Conservation (phyloP, 2,797 vertebrate genomes). For the Enteromius trimaculatus region DNA sequence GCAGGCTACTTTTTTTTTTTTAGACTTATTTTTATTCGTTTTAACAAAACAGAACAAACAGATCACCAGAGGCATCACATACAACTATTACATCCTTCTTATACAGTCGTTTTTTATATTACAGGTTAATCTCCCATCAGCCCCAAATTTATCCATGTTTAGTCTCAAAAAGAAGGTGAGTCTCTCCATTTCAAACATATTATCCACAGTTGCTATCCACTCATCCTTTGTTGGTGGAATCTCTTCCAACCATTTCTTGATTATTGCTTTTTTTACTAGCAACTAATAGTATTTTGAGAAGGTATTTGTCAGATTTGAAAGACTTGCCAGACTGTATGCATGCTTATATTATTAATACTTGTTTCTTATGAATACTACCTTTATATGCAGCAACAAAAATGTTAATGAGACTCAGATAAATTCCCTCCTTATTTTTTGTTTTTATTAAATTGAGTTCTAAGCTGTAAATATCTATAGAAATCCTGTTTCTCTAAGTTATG, state of each 20-base stretch:
- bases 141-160: neutral
- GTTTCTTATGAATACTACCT: no score
- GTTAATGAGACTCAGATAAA: neutral
- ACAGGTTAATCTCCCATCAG: no score
- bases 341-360: no score
- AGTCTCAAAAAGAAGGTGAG: neutral
- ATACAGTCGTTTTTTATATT: no score
- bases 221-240: slow-evolving; percentile 1
- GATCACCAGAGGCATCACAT: no score
- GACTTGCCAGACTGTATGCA: no score
- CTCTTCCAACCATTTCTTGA: slow-evolving; percentile 2
- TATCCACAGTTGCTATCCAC: neutral
- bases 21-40: no score
- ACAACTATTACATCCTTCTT: no score
- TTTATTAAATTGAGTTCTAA: neutral
- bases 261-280: neutral
- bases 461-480: slow-evolving; percentile 13
- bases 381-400: neutral
- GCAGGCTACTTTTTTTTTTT: no score
- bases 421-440: neutral
- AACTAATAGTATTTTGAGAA: neutral
- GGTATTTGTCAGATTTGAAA: neutral
- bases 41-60: no score
- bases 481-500: neutral
- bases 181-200: neutral